Evolutionary conservation across 92 coral and sea anemone species (phyloP), one percentile per base, ranked within the genome.

Genomic region (Phenganax stokvisi): DNA sequence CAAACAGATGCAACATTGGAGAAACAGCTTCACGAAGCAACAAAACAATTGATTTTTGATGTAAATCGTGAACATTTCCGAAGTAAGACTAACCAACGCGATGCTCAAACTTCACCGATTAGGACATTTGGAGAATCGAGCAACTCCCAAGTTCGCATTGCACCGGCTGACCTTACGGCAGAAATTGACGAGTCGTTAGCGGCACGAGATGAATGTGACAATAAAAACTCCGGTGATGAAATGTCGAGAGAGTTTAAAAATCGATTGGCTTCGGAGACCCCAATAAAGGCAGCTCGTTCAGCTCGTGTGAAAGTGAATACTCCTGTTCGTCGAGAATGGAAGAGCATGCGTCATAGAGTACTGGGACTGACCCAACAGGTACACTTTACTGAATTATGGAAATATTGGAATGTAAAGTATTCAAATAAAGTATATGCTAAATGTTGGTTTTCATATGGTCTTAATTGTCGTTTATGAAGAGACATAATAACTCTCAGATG

Each of bases 341-440:
- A 90, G 29, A 90, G 97, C 72, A 85, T 92, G 96, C 92, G 89
- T 47, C 98, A 91, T 67, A 74, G 98, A 29, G 86, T 94, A 9
- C 89, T 92, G 13, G 92, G 98, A 56, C 90, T 94, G 3, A 94
- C 98, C 11, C 98, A 94, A 77, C 97, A 94, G 79, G 89, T 86
- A 37, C 3, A 37, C 47, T 5, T 37, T 37, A 37, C 47, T 37
- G 47, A 37, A 37, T 5, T 37, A 2, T 5, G 47, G 47, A 37
- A 37, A 37, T 1, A 37, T 37, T 37, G 5, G 47, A 37, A 37
- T 5, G 47, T 37, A 37, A 37, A 37, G 47, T 37, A 37, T 37
- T 37, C 3, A 37, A 5, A 5, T 1, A 2, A 5, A 37, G 47
- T 37, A 37, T 5, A 37, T 37, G 47, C 47, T 37, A 37, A 37